A percentile compares a stretch with the other conserved stretches of the same genome.
Evolutionary conservation across 2,888 invertebrate species (phyloP).

Genomic region (Lypha dubia): DNA sequence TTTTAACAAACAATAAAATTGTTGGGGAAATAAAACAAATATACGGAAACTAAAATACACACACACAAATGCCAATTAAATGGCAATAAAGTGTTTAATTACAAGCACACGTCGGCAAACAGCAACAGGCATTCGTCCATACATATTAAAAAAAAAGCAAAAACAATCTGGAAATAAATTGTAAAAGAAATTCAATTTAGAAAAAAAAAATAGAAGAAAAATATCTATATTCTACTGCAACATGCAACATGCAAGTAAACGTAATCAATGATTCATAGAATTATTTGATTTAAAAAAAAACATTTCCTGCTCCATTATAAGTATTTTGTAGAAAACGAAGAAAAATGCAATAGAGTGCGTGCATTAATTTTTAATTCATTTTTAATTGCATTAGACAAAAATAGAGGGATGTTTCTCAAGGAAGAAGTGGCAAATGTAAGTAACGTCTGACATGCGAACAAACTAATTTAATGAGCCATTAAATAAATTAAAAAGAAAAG

Average conservation of each 20-base stretch:
- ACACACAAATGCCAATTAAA: not conserved
- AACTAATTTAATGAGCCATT: constrained; percentile 41
- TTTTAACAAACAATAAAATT: not conserved
- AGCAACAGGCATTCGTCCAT: not conserved
- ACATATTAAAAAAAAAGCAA: not conserved
- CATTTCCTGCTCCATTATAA: not conserved
- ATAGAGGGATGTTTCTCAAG: not conserved
- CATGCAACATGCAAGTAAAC: constrained; percentile 22
- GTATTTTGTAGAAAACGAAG: too few relatives aligned
- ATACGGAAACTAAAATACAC: not conserved
- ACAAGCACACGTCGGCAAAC: not conserved
- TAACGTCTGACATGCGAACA: constrained; percentile 47
- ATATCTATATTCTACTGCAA: constrained; percentile 4
- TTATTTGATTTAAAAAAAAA: constrained; percentile 18
- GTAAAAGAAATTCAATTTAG: not conserved
- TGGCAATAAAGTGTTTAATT: constrained; percentile 13
- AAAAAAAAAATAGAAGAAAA: not conserved
- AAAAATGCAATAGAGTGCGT: too few relatives aligned
- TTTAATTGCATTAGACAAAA: constrained; percentile 27
- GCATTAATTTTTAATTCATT: constrained; percentile 30
- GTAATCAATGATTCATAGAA: constrained; percentile 45
- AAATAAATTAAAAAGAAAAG: not conserved
- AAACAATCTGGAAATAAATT: not conserved
- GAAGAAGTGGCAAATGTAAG: not conserved
- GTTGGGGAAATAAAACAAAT: not conserved